Evolutionary conservation across 2,113 vertebrate genomes (phyloP), one percentile per base, ranked within the genome.

Genomic region (Phalacrocorax pelagicus): DNA sequence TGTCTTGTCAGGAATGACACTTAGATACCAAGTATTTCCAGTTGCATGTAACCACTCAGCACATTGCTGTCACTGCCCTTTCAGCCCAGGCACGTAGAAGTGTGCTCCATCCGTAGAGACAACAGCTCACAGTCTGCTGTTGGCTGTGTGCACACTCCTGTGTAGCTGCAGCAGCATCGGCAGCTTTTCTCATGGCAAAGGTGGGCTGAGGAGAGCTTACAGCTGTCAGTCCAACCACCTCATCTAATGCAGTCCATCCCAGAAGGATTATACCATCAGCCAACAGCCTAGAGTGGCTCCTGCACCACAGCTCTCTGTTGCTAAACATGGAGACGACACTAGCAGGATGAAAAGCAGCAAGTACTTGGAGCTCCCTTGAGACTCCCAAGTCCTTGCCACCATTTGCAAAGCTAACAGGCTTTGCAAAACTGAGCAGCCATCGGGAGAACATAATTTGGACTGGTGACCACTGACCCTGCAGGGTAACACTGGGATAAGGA

Each of bases 401-500:
- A 15, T 70, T 79, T 82, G 26, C 32, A 94, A 81, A 67, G 46
- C 29, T 40, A 44, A 69, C 3, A 3, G 61, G 47, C 58, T 92
- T 58, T 72, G 65, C 46, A 81, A 71, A 91, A 58, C n/a, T 21
- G 12, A 72, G 55, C n/a, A 67, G 52, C 58, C 34, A 32, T 22
- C 4, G 2, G 52, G 22, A 71, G 23, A 62, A 51, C 10, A 6
- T 13, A 10, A 55, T 24, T 36, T 71, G 77, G 49, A 47, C 27
- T 0, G 1, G 44, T 0, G 2, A 55, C 32, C 46, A 22, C 47
- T 34, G 52, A 4, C 49, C 44, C 52, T 11, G 63, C 61, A 74
- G 49, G 52, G 30, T 27, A 36, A 61, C 17, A 34, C 57, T 55
- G 42, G 34, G 57, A n/a, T 38, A 23, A 66, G 26, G n/a, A 34